Percentiles rank a stretch among this genome's conserved stretches.
Conservation (phyloP, 2,113 vertebrate genomes). For the Cyanoramphus novaezelandiae region DNA sequence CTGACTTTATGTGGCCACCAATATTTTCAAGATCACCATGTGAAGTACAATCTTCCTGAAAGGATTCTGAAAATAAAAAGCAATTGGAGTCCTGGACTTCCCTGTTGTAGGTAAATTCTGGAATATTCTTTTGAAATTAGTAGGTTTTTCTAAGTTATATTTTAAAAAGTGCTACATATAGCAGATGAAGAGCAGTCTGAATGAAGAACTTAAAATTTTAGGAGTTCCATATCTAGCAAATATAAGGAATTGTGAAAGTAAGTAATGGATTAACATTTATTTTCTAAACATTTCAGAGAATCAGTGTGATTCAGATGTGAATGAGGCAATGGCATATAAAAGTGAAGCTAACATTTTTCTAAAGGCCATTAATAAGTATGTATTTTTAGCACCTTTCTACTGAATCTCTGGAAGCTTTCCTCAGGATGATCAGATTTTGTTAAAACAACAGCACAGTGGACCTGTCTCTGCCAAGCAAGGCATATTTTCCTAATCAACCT, state of each 20-base stretch:
- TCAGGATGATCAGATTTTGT: background rate
- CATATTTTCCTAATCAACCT: background rate
- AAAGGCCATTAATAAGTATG: background rate
- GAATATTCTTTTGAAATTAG: background rate
- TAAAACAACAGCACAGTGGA: background rate
- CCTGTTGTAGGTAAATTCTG: background rate
- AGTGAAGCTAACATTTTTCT: background rate
- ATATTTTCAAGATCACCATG: background rate
- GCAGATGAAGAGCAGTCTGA: background rate
- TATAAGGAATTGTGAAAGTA: background rate
- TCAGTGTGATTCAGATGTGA: background rate
- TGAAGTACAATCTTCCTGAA: background rate
- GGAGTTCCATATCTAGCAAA: background rate
- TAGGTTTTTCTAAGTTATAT: background rate
- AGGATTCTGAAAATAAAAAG: background rate
- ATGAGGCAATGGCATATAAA: background rate
- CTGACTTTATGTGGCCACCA: background rate
- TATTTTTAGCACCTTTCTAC: background rate
- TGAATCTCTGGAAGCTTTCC: background rate
- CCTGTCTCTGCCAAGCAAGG: background rate
- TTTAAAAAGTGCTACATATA: background rate
- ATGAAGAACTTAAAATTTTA: background rate
- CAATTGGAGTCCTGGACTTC: background rate
- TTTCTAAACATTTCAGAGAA: background rate
- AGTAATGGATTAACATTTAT: background rate